phyloP scores from a whole-genome alignment of 2,797 vertebrate genomes.

The Enteromius paludinosus region DNA sequence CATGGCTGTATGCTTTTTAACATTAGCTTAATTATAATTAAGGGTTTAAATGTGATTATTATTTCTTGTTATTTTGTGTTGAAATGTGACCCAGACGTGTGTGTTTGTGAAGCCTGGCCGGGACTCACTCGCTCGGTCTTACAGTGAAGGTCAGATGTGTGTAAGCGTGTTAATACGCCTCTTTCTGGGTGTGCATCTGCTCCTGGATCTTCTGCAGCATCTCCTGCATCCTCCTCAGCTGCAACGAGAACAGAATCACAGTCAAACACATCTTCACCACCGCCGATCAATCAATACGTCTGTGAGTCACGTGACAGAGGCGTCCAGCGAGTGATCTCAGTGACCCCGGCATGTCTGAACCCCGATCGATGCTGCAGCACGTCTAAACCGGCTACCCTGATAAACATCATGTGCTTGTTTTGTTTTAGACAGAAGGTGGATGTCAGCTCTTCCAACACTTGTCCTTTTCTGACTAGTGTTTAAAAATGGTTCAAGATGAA shows the following conservation, averaged over 20 bases:
- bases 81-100: background rate
- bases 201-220: constrained; percentile 84
- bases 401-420: too few relatives aligned
- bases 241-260: constrained; percentile 47
- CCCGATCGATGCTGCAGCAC: background rate
- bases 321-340: background rate
- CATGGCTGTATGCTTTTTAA: background rate
- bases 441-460: background rate
- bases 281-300: background rate
- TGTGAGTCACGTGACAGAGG: constrained; percentile 16
- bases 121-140: background rate
- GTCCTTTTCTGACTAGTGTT: background rate
- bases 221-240: constrained; percentile 85
- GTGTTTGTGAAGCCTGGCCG: background rate
- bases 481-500: background rate
- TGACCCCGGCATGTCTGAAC: background rate
- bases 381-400: background rate
- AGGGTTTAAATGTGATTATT: background rate
- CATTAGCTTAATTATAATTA: background rate
- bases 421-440: background rate
- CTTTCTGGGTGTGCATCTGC: constrained; percentile 81
- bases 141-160: background rate
- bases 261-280: background rate
- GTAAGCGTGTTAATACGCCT: constrained; percentile 72
- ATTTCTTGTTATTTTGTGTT: background rate